Evolutionary conservation across 2,888 invertebrate species (phyloP), one percentile per base, ranked within the genome.

Genomic region (Tiphia femorata): DNA sequence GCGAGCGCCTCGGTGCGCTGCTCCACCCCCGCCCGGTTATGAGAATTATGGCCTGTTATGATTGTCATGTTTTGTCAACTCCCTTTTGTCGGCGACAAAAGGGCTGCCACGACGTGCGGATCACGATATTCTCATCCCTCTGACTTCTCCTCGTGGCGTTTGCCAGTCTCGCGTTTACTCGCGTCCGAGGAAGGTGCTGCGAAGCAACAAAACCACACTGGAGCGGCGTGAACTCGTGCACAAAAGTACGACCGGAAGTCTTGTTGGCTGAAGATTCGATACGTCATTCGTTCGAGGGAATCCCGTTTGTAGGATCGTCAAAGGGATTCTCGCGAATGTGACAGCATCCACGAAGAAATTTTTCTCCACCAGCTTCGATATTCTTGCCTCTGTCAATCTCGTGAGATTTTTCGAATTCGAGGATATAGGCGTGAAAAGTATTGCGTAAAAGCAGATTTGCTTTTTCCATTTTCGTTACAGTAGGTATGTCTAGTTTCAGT

Each of bases 61-160:
- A 81, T 80, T 78, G 81, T 78, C 80, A 76, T 79, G 77, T 81
- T 81, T 79, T 80, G 81, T 79, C 80, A 81, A 81, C 81, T 80
- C 75, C 74, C n/a, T n/a, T 77, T 78, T 76, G 67, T 73, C 30
- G 27, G 14, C 17, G 55, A 72, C 73, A 77, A 72, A 74, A 72
- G 66, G 63, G 57, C 52, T 67, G 64, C 61, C 62, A 62, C 46
- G n/a, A n/a, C 49, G 49, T 38, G 52, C 41, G 60, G 60, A 65
- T 49, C 55, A 53, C 25, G 46, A 46, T 54, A 40, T 56, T 49
- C 48, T 41, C 49, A 37, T 29, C 47, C 8, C 10, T 29, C 30
- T 42, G 43, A 25, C 23, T 7, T 29, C 29, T n/a, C 47, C 48
- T 49, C 43, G 30, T n/a, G 16, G 43, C 55, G 49, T 52, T 60